A percentile compares a stretch with the other conserved stretches of the same genome.
phyloP scores from a whole-genome alignment of 2,888 invertebrate species.

The Cryptops parisi region DNA sequence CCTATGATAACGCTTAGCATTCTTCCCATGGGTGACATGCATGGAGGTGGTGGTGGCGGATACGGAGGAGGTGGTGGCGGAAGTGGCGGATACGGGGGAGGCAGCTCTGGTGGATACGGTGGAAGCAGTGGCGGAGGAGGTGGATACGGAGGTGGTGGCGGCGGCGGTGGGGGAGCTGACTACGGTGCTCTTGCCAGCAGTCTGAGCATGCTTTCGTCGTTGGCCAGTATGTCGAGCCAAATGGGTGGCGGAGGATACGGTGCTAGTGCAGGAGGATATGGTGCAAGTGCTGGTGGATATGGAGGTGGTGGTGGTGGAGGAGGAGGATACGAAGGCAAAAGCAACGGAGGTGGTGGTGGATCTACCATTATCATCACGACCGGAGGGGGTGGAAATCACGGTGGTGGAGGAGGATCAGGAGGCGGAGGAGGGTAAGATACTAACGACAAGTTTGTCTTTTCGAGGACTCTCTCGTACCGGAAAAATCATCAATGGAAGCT shows the following conservation, averaged over 20 bases:
- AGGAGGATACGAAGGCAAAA: background rate
- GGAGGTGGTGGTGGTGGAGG: background rate
- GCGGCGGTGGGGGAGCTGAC: background rate
- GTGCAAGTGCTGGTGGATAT: background rate
- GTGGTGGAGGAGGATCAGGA: background rate
- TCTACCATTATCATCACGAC: no score
- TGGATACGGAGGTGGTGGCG: conserved; percentile 5
- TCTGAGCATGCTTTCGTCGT: no score
- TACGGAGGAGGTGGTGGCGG: background rate
- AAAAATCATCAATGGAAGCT: no score
- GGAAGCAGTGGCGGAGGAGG: conserved; percentile 1
- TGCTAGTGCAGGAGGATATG: background rate
- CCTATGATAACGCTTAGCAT: no score
- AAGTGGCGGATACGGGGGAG: background rate
- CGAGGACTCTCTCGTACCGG: no score
- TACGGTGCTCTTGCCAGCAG: no score
- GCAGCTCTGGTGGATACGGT: background rate
- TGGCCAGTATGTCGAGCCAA: no score
- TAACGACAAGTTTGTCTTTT: no score
- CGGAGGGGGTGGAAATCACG: background rate
- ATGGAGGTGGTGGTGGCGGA: background rate
- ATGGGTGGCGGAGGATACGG: conserved; percentile 3
- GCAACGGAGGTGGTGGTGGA: background rate
- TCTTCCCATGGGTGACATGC: no score
- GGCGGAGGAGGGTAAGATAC: no score